These are phyloP conservation scores for Uloborus diversus DNA, from an alignment of 1,140 invertebrate genomes.

Conservation along the genomic window DNA sequence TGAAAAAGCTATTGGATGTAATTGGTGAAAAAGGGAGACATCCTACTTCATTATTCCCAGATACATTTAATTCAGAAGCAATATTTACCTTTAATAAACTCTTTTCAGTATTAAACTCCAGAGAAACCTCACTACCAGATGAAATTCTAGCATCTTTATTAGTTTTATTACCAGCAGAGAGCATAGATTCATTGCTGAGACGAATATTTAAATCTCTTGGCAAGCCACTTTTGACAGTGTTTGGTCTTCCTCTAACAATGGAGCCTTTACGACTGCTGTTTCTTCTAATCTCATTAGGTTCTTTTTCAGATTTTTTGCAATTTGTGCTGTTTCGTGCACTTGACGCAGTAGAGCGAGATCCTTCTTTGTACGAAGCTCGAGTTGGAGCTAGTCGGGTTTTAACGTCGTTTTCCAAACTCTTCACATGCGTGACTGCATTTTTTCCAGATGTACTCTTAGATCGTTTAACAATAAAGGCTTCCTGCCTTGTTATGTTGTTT, in stretches of 20 bases:
- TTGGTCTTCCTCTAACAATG: slow-evolving; percentile 35
- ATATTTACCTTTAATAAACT: background rate
- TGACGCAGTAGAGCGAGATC: no score
- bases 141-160: background rate
- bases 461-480: no score
- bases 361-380: no score
- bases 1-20: no score
- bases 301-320: background rate
- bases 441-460: no score
- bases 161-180: background rate
- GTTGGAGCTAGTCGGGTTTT: no score
- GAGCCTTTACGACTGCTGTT: slow-evolving; percentile 26
- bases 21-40: no score
- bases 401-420: no score
- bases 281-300: background rate
- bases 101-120: background rate
- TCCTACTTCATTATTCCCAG: background rate
- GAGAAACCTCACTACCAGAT: no score
- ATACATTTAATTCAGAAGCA: background rate
- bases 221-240: slow-evolving; percentile 28
- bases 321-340: no score
- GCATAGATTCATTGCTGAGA: background rate
- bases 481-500: slow-evolving; percentile 2
- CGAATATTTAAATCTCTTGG: background rate
- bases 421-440: no score